These are phyloP conservation scores for Rhyzopertha dominica DNA, from an alignment of 1,140 invertebrate genomes.

Conservation along the genomic window DNA sequence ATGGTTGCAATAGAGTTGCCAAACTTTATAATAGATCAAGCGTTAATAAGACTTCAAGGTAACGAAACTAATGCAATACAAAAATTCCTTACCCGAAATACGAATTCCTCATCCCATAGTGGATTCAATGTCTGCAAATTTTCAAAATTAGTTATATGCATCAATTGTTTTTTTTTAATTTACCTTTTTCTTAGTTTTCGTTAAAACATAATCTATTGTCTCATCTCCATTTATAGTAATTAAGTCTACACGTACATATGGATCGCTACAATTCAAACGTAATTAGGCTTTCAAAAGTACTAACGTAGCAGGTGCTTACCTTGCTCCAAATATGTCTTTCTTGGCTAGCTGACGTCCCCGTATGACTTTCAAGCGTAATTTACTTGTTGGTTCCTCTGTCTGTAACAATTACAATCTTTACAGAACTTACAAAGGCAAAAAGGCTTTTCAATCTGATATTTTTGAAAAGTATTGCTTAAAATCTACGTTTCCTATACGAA, in stretches of 20 bases:
- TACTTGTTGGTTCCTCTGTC: slow-evolving; percentile 69
- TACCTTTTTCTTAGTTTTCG: slow-evolving; percentile 95
- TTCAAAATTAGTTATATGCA: slow-evolving; percentile 12
- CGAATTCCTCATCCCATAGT: slow-evolving; percentile 94
- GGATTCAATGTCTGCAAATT: slow-evolving; percentile 85
- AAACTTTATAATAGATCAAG: too few species aligned
- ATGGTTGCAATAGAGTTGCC: too few species aligned
- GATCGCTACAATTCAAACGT: slow-evolving; percentile 69
- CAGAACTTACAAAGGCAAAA: slow-evolving; percentile 1
- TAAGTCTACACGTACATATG: slow-evolving; percentile 91
- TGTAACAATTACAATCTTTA: slow-evolving; percentile 49
- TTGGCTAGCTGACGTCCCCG: slow-evolving; percentile 87
- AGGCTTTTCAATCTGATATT: not conserved
- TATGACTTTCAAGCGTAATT: slow-evolving; percentile 76
- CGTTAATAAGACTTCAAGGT: too few species aligned
- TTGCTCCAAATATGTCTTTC: slow-evolving; percentile 98
- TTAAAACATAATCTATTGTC: slow-evolving; percentile 86
- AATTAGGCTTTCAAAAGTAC: not conserved
- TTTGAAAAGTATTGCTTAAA: slow-evolving; percentile 3
- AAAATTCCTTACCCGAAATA: slow-evolving; percentile 75
- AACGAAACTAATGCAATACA: too few species aligned
- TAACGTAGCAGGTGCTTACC: slow-evolving; percentile 52
- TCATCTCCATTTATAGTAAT: slow-evolving; percentile 77
- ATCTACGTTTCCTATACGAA: not conserved
- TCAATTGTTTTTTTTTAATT: slow-evolving; percentile 14